Evolutionary conservation across 2,888 invertebrate genomes (phyloP).

Genomic region (Amitus sp.): DNA sequence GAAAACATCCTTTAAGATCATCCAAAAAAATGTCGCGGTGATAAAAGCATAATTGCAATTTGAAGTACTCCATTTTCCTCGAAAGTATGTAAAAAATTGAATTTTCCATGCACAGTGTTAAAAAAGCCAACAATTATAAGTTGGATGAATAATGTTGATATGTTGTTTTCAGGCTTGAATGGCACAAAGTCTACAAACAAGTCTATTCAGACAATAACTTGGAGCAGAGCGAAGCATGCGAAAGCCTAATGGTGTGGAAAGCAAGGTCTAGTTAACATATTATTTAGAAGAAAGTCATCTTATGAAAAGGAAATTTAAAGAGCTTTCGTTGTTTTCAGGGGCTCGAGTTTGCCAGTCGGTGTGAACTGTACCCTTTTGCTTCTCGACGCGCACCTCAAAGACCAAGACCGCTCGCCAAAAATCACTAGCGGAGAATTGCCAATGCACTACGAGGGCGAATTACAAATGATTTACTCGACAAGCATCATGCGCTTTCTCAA

Average conservation of each 20-base stretch:
- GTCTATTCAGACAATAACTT: constrained; percentile 54
- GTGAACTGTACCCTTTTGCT: constrained; percentile 59
- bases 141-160: no score
- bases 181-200: constrained; percentile 55
- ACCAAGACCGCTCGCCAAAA: constrained; percentile 55
- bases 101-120: no score
- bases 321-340: constrained; percentile 47
- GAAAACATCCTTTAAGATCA: no score
- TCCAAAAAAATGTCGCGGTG: no score
- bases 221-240: constrained; percentile 53
- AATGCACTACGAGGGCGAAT: constrained; percentile 63
- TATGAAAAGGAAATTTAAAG: no score
- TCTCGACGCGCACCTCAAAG: constrained; percentile 57
- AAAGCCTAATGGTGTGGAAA: constrained; percentile 58
- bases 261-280: no score
- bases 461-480: constrained; percentile 72
- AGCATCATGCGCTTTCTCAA: constrained; percentile 76
- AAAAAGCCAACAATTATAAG: no score
- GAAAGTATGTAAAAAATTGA: no score
- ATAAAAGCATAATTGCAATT: no score
- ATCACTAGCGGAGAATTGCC: constrained; percentile 51
- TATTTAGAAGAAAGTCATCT: background rate
- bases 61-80: no score
- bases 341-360: constrained; percentile 56
- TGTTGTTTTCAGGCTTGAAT: constrained; percentile 50